phyloP scores from a whole-genome alignment of 2,797 vertebrate genomes.

The Pangasius djambal region DNA sequence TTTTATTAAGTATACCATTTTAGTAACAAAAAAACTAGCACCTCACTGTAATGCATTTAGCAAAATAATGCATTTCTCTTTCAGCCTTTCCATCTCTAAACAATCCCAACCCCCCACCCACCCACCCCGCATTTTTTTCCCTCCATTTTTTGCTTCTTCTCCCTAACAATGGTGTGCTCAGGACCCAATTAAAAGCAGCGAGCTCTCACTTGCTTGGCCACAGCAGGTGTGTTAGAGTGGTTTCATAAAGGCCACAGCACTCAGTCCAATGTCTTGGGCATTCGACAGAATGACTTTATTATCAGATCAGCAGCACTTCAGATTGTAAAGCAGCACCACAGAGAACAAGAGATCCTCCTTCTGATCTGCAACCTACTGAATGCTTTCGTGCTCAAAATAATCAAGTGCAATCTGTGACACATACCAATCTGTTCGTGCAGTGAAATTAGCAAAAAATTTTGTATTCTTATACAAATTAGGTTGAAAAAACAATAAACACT shows the following conservation, averaged over 20 bases:
- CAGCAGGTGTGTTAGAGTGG: constrained; percentile 65
- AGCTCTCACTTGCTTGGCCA: constrained; percentile 60
- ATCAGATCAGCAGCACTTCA: constrained; percentile 66
- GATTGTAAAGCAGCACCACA: constrained; percentile 29
- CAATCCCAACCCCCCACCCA: accelerated
- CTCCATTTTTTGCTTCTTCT: background rate
- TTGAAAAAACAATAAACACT: background rate
- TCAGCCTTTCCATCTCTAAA: constrained; percentile 2
- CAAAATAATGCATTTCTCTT: background rate
- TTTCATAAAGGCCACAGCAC: constrained; percentile 70
- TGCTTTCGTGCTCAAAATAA: background rate
- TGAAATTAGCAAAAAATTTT: background rate
- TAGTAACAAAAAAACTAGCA: background rate
- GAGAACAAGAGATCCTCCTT: constrained; percentile 1
- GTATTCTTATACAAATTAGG: background rate
- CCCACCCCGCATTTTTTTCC: constrained; percentile 19
- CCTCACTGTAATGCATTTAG: background rate
- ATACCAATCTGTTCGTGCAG: background rate
- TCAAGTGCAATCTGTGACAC: background rate
- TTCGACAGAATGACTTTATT: constrained; percentile 75
- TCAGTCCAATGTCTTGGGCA: constrained; percentile 65
- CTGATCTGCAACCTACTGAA: background rate
- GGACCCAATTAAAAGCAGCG: constrained; percentile 76
- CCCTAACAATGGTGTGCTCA: constrained; percentile 67
- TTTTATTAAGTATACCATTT: background rate